Evolutionary conservation across 2,797 vertebrate species (phyloP), one percentile per base, ranked within the genome.

Genomic region (Malacoctenus gilli): DNA sequence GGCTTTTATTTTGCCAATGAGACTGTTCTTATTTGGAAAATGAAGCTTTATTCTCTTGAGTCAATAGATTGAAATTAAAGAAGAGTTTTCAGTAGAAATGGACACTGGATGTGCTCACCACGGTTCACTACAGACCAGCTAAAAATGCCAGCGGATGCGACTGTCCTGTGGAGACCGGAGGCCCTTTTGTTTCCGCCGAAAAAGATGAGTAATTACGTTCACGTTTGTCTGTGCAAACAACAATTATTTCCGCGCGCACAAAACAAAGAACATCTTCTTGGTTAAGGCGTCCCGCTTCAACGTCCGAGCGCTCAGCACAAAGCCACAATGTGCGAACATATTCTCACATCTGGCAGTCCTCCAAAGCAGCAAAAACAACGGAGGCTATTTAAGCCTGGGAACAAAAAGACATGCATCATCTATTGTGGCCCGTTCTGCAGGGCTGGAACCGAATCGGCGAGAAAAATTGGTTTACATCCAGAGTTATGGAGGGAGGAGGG

Each of bases 331-430:
- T n/a, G n/a, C n/a, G n/a, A n/a, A n/a, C n/a, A n/a, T n/a, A n/a
- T n/a, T n/a, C n/a, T n/a, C n/a, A n/a, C n/a, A n/a, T 78, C 55
- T 68, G 79, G 53, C 82, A 54, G 44, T 20, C 22, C 35, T 77
- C 85, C 82, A 80, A 52, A 37, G 51, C 41, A 38, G 50, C 42
- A 61, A 58, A 71, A 74, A 79, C 74, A 79, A 83, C 61, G 55
- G 68, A 64, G 51, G 61, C 75, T 66, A 49, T 86, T 85, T 65
- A 49, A 64, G 59, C 66, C 68, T 56, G 72, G 12, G 50, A 79
- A 89, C 83, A 86, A 88, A 83, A 78, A 87, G 79, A 84, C 86
- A 86, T 86, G 75, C 81, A 89, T 89, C 85, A 87, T 88, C 83
- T 55, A 72, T 86, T 87, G 81, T 85, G 59, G 69, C 31, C 48